Evolutionary conservation across 2,113 vertebrate genomes (phyloP).

Genomic region (Condylura cristata): DNA sequence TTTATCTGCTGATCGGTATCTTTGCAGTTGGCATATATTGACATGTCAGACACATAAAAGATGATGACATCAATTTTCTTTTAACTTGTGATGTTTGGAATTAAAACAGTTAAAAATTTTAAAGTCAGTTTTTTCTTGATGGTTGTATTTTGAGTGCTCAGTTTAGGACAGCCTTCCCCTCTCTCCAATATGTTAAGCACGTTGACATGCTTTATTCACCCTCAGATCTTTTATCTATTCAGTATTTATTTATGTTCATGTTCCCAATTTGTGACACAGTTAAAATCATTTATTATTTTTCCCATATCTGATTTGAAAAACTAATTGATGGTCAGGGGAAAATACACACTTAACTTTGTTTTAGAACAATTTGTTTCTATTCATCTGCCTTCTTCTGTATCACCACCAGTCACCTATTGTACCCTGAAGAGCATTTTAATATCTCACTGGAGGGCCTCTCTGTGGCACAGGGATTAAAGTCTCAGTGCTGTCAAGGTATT

Average conservation of each 20-base stretch:
- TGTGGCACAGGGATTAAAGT: too few relatives aligned
- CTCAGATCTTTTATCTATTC: not conserved
- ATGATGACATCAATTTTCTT: not conserved
- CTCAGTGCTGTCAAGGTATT: too few relatives aligned
- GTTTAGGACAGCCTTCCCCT: not conserved
- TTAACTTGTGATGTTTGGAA: not conserved
- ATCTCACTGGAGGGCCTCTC: not conserved
- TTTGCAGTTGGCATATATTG: too few relatives aligned
- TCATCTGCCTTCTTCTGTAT: not conserved
- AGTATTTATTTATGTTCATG: not conserved
- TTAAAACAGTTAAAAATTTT: not conserved
- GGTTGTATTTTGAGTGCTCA: not conserved
- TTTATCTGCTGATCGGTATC: too few relatives aligned
- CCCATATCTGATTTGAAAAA: not conserved
- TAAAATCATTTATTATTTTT: not conserved
- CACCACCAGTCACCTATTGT: not conserved
- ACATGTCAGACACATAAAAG: too few relatives aligned
- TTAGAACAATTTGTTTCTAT: not conserved
- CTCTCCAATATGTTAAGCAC: not conserved
- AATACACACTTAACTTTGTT: constrained; percentile 1
- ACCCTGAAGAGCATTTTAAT: not conserved
- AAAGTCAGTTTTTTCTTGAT: not conserved
- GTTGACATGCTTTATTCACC: not conserved
- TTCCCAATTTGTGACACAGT: not conserved
- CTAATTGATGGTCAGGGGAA: not conserved